phyloP scores from a whole-genome alignment of 1,140 invertebrate genomes.

The Drosophila miranda region DNA sequence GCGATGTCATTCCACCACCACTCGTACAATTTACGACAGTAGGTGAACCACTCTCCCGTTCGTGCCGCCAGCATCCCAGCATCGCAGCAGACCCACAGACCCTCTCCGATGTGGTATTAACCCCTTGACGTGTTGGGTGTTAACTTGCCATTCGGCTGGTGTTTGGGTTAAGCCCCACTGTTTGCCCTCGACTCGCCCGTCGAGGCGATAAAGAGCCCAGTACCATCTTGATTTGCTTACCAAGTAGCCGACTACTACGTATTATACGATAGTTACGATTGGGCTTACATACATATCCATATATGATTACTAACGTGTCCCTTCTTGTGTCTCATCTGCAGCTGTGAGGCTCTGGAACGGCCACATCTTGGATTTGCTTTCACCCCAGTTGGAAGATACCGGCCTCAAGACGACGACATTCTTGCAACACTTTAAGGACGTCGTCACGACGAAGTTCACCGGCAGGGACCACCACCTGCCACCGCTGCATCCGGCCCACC shows the following conservation, averaged over 20 bases:
- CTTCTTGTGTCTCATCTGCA: conserved; percentile 20
- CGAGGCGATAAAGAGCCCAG: conserved; percentile 62
- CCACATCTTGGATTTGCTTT: conserved; percentile 77
- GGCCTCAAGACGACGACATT: conserved; percentile 82
- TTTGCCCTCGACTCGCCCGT: conserved; percentile 48
- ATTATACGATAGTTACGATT: conserved; percentile 23
- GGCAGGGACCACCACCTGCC: conserved; percentile 79
- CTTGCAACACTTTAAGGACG: conserved; percentile 82
- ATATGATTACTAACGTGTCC: not conserved
- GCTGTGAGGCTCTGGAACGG: conserved; percentile 68
- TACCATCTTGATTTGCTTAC: conserved; percentile 47
- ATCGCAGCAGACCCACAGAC: not conserved
- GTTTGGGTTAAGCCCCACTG: conserved; percentile 79
- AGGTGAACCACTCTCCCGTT: not conserved
- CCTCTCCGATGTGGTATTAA: conserved; percentile 61
- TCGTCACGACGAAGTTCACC: conserved; percentile 82
- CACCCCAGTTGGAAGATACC: conserved; percentile 80
- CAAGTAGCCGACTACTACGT: conserved; percentile 42
- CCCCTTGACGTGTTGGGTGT: conserved; percentile 78
- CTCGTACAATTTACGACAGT: conserved; percentile 51
- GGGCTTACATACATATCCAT: not conserved
- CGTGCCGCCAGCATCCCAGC: conserved; percentile 34
- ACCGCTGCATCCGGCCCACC: conserved; percentile 68
- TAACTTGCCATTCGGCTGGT: conserved; percentile 76
- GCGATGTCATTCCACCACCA: conserved; percentile 40